Evolutionary conservation across 2,113 vertebrate genomes (phyloP).

Genomic region (Larimichthys crocea): DNA sequence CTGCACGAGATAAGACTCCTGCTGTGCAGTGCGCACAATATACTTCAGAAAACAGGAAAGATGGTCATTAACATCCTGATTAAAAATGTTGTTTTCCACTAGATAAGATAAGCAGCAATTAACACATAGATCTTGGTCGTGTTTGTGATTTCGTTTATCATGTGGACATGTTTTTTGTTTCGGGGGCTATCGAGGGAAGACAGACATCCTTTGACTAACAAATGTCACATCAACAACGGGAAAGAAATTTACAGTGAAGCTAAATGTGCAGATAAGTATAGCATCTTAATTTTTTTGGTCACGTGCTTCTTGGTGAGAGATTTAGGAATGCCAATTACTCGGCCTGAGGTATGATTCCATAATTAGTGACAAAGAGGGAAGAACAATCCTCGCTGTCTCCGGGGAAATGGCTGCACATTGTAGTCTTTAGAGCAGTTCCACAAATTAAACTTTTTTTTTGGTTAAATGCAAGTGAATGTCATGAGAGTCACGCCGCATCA

Average conservation of each 20-base stretch:
- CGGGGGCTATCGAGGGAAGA: neutral
- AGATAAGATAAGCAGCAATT: neutral
- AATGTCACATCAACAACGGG: neutral
- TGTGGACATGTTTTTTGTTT: neutral
- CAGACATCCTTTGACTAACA: neutral
- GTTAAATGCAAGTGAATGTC: constrained; percentile 26
- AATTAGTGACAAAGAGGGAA: constrained; percentile 13
- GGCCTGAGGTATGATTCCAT: constrained; percentile 28
- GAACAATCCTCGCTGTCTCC: neutral
- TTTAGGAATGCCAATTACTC: constrained; percentile 14
- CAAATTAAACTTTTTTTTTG: neutral
- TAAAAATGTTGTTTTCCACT: neutral
- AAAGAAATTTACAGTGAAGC: neutral
- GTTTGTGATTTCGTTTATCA: neutral
- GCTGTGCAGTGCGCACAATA: neutral
- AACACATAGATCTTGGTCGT: neutral
- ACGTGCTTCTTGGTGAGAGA: neutral
- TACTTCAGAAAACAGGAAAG: neutral
- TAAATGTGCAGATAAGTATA: neutral
- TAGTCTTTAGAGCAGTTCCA: neutral
- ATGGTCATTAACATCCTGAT: neutral
- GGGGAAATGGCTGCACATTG: constrained; percentile 6
- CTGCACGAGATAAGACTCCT: no score
- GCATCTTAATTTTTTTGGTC: neutral
- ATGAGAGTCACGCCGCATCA: constrained; percentile 28